These are phyloP conservation scores for Ailurus styani DNA, from an alignment of 2,113 vertebrate genomes.

Conservation along the genomic window DNA sequence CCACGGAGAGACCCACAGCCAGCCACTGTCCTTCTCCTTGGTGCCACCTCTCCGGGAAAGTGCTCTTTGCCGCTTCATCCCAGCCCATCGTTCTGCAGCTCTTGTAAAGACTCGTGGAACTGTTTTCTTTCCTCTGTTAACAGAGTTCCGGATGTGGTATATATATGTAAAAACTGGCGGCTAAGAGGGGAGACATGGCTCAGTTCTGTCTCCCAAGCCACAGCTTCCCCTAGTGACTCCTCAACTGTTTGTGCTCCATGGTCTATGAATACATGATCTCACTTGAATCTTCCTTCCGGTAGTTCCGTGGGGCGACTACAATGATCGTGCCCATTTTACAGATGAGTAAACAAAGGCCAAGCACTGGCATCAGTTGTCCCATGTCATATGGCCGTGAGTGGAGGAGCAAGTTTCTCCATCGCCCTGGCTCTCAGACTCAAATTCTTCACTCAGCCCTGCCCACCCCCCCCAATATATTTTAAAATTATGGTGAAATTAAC, in stretches of 20 bases:
- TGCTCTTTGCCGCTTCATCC: background rate
- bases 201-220: background rate
- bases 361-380: background rate
- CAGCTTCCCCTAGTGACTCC: background rate
- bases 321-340: background rate
- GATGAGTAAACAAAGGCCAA: background rate
- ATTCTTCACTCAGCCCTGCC: background rate
- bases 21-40: background rate
- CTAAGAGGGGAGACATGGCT: background rate
- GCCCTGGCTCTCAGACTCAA: background rate
- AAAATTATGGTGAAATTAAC: background rate
- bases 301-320: background rate
- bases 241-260: background rate
- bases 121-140: background rate
- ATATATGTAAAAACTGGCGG: too few relatives aligned
- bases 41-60: background rate
- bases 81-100: background rate
- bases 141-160: background rate
- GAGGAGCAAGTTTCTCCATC: too few relatives aligned
- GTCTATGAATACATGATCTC: background rate
- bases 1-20: too few relatives aligned
- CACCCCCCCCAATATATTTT: background rate
- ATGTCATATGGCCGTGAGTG: background rate
- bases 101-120: background rate
- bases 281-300: background rate